Base-by-base conservation (phyloP, 2,888 invertebrate species). In the Plebejus argus region DNA sequence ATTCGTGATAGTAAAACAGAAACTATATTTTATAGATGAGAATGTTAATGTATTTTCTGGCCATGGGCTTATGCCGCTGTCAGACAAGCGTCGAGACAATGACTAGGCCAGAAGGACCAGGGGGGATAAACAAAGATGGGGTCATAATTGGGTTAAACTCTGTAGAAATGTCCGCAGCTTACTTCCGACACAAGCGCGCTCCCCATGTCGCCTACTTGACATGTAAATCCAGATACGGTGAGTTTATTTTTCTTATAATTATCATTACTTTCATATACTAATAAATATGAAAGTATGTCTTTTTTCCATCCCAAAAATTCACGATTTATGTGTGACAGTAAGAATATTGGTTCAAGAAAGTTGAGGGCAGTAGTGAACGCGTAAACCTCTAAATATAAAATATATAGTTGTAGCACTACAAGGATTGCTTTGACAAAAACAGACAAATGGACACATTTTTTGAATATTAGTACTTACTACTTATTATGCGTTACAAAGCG, bases 131-230 rank as follows among this genome's bases (percentile, higher is more conserved):
- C 6, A 66, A 33, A 28, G 66, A 66, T 66, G 33, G 15, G 1
- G 28, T 18, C 23, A 18, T 45, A 76, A 66, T 66, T 76, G 45
- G 76, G 39, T 76, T 76, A 66, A 76, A 66, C 18, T 18, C 76
- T 18, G 72, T 82, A 0, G 79, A 81, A 23, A 72, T 90, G 58
- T 79, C 83, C 0, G 77, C 82, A 35, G 89, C 90, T 78, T 91
- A 90, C 79, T 85, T 89, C 77, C 56, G 78, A 33, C 80, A 80
- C 70, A 89, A 86, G 79, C 79, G 84, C 78, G 81, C 86, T 0
- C 85, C 82, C 79, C 85, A 85, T 72, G 79, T 89, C 1, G 84
- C 85, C 58, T 85, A 87, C 78, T 84, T 91, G 28, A 84, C 88
- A 5, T 91, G 92, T 81, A 83, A 83, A 45, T 76, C 78, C 20